Conservation (phyloP, 1,140 invertebrate species). For the Penaeus chinensis region DNA sequence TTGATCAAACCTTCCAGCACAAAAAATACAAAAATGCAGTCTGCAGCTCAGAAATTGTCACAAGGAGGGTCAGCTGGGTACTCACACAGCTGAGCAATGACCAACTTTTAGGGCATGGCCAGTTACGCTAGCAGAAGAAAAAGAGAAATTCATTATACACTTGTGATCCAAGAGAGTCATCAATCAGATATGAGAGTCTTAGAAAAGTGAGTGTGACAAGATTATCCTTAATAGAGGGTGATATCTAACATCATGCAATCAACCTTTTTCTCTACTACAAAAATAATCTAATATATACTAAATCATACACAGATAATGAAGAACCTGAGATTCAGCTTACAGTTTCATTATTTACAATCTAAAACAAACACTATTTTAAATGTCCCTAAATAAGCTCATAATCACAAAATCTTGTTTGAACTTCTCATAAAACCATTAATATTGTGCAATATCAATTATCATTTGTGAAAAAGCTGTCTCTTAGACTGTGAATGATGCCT, state of each 20-base stretch:
- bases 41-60: conserved; percentile 19
- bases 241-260: not conserved
- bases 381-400: no score
- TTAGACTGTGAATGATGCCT: no score
- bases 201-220: not conserved
- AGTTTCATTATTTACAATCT: no score
- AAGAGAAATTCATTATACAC: conserved; percentile 18
- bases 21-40: not conserved
- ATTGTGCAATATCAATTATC: no score
- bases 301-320: no score
- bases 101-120: conserved; percentile 49
- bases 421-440: no score
- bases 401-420: no score
- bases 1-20: not conserved
- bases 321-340: no score
- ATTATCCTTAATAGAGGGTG: not conserved
- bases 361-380: no score
- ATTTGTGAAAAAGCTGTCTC: no score
- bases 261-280: not conserved
- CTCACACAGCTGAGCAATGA: conserved; percentile 40
- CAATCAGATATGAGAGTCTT: conserved; percentile 1
- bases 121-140: conserved; percentile 31
- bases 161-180: not conserved
- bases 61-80: conserved; percentile 29
- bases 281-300: no score